Evolutionary conservation across 2,113 vertebrate genomes (phyloP), one percentile per base, ranked within the genome.

Genomic region (Mugil cephalus): DNA sequence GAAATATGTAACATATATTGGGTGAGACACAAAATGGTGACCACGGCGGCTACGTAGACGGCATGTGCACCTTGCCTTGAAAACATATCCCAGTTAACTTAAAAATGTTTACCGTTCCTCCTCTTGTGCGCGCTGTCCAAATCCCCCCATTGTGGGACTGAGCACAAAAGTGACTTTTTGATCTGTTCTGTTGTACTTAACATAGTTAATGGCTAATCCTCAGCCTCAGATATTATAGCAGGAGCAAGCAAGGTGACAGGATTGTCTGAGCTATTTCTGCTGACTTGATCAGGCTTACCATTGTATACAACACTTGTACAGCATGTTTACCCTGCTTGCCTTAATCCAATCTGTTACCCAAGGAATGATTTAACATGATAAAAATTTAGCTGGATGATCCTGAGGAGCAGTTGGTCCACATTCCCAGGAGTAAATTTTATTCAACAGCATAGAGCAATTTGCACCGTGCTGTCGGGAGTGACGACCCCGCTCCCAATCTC

Each of bases 251-350:
- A 46, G 56, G 66, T 45, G 35, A 67, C 36, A 55, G 67, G 83
- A 85, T 80, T 67, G 77, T 75, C 63, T 59, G 1, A 21, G 67
- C 75, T 88, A 86, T 88, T 89, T 84, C 69, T 62, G 62, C 46
- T 13, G 19, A 56, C 51, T 68, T 55, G 68, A 88, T 84, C 62
- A 68, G 82, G 80, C 65, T 89, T 83, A 85, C 4, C 39, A 35
- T 77, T 77, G 50, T 52, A 60, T 60, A 55, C 70, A 67, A 60
- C 69, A 64, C 45, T 43, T 30, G 1, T 14, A 43, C 61, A 54
- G 53, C 36, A 18, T 78, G 48, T 79, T 77, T 62, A 59, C 42
- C n/a, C 61, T 53, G 35, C 61, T 18, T 35, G 36, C 35, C 40
- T 17, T 48, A 50, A 82, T 86, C 77, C 66, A 74, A 48, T 82